Percentiles rank a stretch among this genome's conserved stretches.
phyloP scores from a whole-genome alignment of 2,888 invertebrate genomes.

The Eristalinus aeneus region DNA sequence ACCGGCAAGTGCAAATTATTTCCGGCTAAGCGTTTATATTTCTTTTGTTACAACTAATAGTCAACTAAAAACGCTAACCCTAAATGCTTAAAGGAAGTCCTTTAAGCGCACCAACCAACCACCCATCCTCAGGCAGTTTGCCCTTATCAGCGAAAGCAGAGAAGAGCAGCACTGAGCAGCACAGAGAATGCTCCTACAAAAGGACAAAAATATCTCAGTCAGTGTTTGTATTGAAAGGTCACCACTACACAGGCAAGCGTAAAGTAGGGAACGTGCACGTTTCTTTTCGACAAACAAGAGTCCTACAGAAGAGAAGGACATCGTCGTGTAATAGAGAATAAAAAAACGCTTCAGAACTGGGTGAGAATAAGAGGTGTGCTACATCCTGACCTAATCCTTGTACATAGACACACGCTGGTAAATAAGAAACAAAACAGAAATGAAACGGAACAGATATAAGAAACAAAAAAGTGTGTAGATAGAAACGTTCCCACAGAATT shows the following conservation, averaged over 20 bases:
- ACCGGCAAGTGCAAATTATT: constrained; percentile 6
- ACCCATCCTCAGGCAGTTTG: background rate
- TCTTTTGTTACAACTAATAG: constrained; percentile 21
- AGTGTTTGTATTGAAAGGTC: constrained; percentile 59
- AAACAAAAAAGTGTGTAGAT: background rate
- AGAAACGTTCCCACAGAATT: constrained; percentile 70
- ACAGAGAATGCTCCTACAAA: constrained; percentile 8
- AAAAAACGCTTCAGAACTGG: constrained; percentile 12
- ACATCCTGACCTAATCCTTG: constrained; percentile 41
- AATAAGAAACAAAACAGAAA: background rate
- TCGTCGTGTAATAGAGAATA: constrained; percentile 3
- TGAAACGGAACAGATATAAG: background rate
- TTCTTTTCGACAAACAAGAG: constrained; percentile 36
- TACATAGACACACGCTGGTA: background rate
- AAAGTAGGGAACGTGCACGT: constrained; percentile 44
- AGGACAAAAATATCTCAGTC: background rate
- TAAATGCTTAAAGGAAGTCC: constrained; percentile 3
- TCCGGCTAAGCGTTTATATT: constrained; percentile 8
- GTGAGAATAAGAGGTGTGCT: constrained; percentile 11
- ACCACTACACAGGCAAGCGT: constrained; percentile 39
- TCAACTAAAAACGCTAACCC: constrained; percentile 27
- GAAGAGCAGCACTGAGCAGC: constrained; percentile 34
- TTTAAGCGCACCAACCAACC: background rate
- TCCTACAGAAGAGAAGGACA: constrained; percentile 21
- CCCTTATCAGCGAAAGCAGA: constrained; percentile 5